These are phyloP conservation scores for Arenicola marina DNA, from an alignment of 2,888 invertebrate species.

Conservation along the genomic window DNA sequence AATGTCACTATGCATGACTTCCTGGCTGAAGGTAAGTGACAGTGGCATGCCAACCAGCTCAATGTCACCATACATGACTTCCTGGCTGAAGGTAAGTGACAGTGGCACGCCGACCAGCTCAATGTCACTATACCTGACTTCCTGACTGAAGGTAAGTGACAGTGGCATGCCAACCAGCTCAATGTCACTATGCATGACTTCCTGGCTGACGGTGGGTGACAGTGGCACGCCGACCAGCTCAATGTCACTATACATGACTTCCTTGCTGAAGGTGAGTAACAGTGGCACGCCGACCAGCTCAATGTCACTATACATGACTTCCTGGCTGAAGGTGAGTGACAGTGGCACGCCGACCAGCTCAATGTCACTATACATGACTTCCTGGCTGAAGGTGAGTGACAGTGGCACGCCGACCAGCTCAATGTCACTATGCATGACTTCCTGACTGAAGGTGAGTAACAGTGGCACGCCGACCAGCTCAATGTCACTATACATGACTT, in stretches of 20 bases:
- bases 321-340: constrained; percentile 43
- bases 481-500: constrained; percentile 45
- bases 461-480: constrained; percentile 43
- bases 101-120: constrained; percentile 43
- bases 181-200: constrained; percentile 45
- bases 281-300: constrained; percentile 43
- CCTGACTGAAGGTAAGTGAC: constrained; percentile 48
- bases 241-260: constrained; percentile 45
- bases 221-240: constrained; percentile 43
- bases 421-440: constrained; percentile 45
- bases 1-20: constrained; percentile 45
- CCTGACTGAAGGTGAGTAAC: constrained; percentile 43
- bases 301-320: constrained; percentile 45
- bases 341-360: constrained; percentile 43
- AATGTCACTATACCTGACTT: constrained; percentile 45
- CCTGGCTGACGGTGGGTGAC: constrained; percentile 48
- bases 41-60: constrained; percentile 43
- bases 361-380: constrained; percentile 45
- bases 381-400: constrained; percentile 43
- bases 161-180: constrained; percentile 43
- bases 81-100: constrained; percentile 48
- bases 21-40: constrained; percentile 48
- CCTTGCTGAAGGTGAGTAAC: constrained; percentile 43
- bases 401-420: constrained; percentile 43
- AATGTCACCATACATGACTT: constrained; percentile 45